Percentiles rank a stretch among this genome's conserved stretches.
Conservation (phyloP, 92 coral and sea anemone genomes). For the Zoanthus gigantus region DNA sequence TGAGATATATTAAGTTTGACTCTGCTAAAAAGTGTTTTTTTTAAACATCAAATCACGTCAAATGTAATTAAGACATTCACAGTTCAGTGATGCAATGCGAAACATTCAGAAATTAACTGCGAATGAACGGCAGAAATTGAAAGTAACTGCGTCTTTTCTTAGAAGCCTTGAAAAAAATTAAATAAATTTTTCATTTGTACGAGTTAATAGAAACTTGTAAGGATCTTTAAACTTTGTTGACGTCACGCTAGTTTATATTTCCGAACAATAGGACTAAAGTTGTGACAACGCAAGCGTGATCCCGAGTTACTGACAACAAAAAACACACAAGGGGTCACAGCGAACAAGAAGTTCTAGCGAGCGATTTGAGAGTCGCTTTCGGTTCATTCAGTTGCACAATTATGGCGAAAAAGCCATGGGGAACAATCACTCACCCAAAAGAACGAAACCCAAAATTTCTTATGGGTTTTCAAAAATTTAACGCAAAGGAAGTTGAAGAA, state of each 20-base stretch:
- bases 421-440: slow-evolving; percentile 96
- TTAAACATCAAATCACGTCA: too few relatives aligned
- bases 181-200: too few relatives aligned
- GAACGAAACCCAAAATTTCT: slow-evolving; percentile 82
- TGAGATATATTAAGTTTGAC: too few relatives aligned
- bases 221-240: neutral
- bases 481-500: slow-evolving; percentile 66
- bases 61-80: too few relatives aligned
- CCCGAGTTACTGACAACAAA: slow-evolving; percentile 4
- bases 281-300: neutral
- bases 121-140: too few relatives aligned
- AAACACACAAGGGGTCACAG: neutral
- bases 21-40: too few relatives aligned
- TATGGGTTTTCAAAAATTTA: slow-evolving; percentile 83
- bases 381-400: neutral
- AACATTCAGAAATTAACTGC: too few relatives aligned
- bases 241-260: neutral
- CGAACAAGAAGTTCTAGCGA: neutral
- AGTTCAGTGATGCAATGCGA: too few relatives aligned
- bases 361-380: neutral
- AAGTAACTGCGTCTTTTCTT: too few relatives aligned
- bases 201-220: too few relatives aligned
- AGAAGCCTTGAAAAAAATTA: too few relatives aligned
- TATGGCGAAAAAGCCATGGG: slow-evolving; percentile 95
- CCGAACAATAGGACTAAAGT: neutral